These are phyloP conservation scores for Morpho achilles DNA, from an alignment of 2,888 invertebrate species.

Conservation along the genomic window DNA sequence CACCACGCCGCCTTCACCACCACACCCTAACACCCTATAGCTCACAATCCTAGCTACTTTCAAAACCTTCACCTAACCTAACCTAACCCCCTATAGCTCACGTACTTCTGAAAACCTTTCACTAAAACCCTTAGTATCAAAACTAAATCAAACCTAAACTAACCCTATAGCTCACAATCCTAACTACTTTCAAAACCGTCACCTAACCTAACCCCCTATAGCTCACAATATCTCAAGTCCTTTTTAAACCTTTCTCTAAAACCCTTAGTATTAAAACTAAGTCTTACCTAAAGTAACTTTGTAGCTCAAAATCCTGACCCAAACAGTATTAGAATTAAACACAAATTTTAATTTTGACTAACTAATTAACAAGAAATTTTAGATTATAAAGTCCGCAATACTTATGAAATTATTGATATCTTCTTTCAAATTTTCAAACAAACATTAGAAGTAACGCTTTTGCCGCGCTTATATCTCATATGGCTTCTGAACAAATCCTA, in stretches of 20 bases:
- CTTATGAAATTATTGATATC: too few relatives aligned
- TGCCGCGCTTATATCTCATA: too few relatives aligned
- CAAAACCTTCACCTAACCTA: not conserved
- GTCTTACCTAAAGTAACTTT: not conserved
- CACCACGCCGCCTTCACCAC: constrained; percentile 60
- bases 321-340: too few relatives aligned
- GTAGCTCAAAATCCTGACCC: not conserved
- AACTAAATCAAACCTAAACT: not conserved
- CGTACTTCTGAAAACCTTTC: not conserved
- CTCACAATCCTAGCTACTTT: constrained; percentile 6
- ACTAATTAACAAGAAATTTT: too few relatives aligned
- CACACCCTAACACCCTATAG: constrained; percentile 34
- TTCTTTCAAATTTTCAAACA: too few relatives aligned
- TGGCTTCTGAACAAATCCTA: too few relatives aligned
- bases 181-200: not conserved
- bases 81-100: not conserved
- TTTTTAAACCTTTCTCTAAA: too few relatives aligned
- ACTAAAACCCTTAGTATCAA: not conserved
- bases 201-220: not conserved
- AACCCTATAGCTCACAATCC: not conserved
- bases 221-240: not conserved
- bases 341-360: too few relatives aligned
- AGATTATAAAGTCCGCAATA: too few relatives aligned
- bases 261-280: too few relatives aligned
- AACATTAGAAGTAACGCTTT: too few relatives aligned